Base-by-base conservation (phyloP, 2,113 vertebrate genomes). In the Psilopsiagon aymara region DNA sequence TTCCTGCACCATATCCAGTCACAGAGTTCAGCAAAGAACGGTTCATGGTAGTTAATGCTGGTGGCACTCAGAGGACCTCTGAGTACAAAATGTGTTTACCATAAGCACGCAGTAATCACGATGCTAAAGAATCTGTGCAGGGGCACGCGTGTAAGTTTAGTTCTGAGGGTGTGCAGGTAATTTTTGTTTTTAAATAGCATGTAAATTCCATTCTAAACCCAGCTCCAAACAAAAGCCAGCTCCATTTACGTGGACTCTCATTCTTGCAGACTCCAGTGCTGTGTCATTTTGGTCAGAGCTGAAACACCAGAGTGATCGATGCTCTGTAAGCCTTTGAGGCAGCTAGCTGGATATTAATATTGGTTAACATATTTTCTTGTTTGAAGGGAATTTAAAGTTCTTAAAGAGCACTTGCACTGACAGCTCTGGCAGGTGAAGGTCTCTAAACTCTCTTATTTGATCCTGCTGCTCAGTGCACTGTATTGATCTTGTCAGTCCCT, bases 221-320 rank as follows among this genome's bases (percentile, higher is more conserved):
- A 33, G 64, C 21, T 46, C 17, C 21, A 9, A 33, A 20, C n/a
- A 47, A 46, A 43, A 59, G 47, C 33, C 76, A 41, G n/a, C 33
- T 20, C 39, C n/a, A 6, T 57, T 76, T 52, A 23, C 49, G 33
- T 0, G 2, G 35, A 27, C 9, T 1, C 0, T 10, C 18, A 0
- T 71, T 62, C 25, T 70, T 37, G 4, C 18, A 12, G 51, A 2
- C 13, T n/a, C 46, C 35, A 13, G 10, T 8, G 37, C 47, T 51
- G 78, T 68, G 66, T 63, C 9, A 8, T 73, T 87, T 81, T 41
- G 73, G 37, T 16, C 37, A 24, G 74, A 67, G 78, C 47, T 71
- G 23, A 47, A 41, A 13, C 6, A 3, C 19, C 5, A 51, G 35
- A n/a, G 8, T n/a, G 37, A 37, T 31, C 2, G 5, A 23, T 2